Conservation (phyloP, 23 tunicate species). For the Botrylloides violaceus region DNA sequence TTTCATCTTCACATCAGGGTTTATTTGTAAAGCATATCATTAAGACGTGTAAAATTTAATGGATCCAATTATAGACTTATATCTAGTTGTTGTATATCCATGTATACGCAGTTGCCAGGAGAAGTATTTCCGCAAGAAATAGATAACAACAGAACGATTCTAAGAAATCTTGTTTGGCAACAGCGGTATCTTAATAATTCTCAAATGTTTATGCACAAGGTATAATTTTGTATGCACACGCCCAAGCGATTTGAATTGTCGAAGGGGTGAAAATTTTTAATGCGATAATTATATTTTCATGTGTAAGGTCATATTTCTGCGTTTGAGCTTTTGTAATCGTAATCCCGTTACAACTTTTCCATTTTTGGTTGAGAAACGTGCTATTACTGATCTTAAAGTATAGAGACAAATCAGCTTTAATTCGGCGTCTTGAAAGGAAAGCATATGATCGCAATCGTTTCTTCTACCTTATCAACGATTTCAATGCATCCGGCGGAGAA, state of each 20-base stretch:
- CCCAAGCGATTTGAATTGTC: neutral
- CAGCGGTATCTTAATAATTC: neutral
- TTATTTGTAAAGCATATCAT: neutral
- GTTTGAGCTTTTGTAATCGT: neutral
- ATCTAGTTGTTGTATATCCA: too few species aligned
- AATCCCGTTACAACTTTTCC: neutral
- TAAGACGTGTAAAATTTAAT: neutral
- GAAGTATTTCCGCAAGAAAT: too few species aligned
- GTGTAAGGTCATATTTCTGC: neutral
- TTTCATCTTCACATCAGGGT: too few species aligned
- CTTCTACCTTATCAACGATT: too few species aligned
- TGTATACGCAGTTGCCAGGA: too few species aligned
- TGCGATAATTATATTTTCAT: neutral
- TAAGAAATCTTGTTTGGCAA: neutral
- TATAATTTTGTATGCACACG: too few species aligned
- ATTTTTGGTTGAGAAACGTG: neutral
- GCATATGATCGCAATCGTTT: too few species aligned
- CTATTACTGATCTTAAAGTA: neutral
- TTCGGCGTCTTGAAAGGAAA: too few species aligned
- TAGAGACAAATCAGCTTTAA: too few species aligned
- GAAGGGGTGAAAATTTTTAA: neutral
- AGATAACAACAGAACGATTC: too few species aligned
- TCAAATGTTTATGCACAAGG: neutral
- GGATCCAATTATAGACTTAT: neutral
- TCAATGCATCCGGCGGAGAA: too few species aligned